Conservation (phyloP, 1,140 invertebrate species). For the Platyura marginata region DNA sequence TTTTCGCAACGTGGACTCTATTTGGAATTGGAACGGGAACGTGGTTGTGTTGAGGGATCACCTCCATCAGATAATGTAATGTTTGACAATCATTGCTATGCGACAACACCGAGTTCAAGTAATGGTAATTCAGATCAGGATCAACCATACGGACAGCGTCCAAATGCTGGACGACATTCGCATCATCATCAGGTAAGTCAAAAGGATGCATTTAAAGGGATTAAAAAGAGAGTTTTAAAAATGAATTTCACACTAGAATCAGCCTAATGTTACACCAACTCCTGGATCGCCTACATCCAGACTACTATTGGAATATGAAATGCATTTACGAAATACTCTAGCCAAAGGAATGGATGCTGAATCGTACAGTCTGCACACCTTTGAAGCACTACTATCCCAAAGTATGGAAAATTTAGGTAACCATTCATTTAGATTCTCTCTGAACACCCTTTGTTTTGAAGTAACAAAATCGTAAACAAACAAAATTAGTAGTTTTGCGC, state of each 20-base stretch:
- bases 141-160: constrained; percentile 43
- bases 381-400: constrained; percentile 78
- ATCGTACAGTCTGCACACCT: constrained; percentile 84
- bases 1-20: constrained; percentile 40
- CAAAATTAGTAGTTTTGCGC: no score
- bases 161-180: constrained; percentile 25
- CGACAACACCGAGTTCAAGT: constrained; percentile 77
- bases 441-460: no score
- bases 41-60: constrained; percentile 51
- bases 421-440: no score
- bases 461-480: no score
- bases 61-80: constrained; percentile 81
- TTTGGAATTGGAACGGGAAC: constrained; percentile 62
- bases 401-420: constrained; percentile 89
- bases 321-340: constrained; percentile 82
- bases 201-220: not conserved
- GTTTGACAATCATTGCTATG: constrained; percentile 87
- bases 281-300: constrained; percentile 74
- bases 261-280: constrained; percentile 43
- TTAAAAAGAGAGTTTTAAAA: no score
- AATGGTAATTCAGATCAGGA: constrained; percentile 79
- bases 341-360: constrained; percentile 91
- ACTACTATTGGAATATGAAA: constrained; percentile 81
- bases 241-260: constrained; percentile 26
- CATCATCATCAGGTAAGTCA: constrained; percentile 28